These are phyloP conservation scores for Eupithecia vulgata DNA, from an alignment of 2,888 invertebrate species.

Conservation along the genomic window DNA sequence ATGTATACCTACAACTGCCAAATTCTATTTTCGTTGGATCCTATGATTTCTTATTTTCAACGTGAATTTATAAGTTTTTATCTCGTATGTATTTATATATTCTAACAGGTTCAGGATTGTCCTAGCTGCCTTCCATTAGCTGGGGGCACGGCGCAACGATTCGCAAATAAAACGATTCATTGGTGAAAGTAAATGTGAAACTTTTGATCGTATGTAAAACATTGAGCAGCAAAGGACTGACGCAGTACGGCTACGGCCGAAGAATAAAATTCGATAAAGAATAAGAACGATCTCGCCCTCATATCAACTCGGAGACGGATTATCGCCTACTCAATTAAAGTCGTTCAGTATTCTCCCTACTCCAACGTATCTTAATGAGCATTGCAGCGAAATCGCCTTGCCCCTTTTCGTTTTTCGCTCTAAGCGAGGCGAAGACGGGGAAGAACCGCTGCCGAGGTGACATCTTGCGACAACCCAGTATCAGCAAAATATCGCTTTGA, in stretches of 20 bases:
- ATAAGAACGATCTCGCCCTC: background rate
- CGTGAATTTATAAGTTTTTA: background rate
- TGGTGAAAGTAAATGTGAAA: slow-evolving; percentile 75
- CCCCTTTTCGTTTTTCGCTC: background rate
- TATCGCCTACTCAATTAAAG: background rate
- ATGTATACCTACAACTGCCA: background rate
- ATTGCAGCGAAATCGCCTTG: background rate
- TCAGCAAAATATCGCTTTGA: too few relatives aligned
- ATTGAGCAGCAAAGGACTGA: slow-evolving; percentile 46
- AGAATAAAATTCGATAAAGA: background rate
- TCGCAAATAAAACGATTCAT: slow-evolving; percentile 59
- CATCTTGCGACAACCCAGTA: slow-evolving; percentile 1
- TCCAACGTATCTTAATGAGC: background rate
- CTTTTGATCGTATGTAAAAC: slow-evolving; percentile 58
- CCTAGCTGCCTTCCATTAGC: slow-evolving; percentile 21
- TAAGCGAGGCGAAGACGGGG: background rate
- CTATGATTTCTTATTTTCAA: too few relatives aligned
- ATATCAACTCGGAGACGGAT: slow-evolving; percentile 39
- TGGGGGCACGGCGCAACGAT: slow-evolving; percentile 37
- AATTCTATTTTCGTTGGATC: background rate
- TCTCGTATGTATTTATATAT: background rate
- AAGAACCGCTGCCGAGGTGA: background rate
- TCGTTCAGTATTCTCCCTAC: background rate
- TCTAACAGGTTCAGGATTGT: slow-evolving; percentile 2
- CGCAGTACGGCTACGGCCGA: background rate